A percentile compares a stretch with the other conserved stretches of the same genome.
Conservation (phyloP, 2,888 invertebrate species). For the Noctua janthe region DNA sequence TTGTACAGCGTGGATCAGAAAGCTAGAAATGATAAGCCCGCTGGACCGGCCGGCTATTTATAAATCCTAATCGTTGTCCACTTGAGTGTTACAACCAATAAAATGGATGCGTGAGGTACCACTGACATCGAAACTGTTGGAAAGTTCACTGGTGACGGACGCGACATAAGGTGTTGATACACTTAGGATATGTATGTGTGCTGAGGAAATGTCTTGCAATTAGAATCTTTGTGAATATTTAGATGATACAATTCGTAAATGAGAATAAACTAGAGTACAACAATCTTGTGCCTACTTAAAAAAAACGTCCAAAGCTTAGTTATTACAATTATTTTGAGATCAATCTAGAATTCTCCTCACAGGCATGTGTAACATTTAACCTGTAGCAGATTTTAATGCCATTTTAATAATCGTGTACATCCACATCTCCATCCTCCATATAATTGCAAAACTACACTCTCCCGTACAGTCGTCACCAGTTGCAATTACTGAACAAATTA, state of each 20-base stretch:
- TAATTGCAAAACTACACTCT: neutral
- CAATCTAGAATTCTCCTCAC: neutral
- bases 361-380: neutral
- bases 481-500: slow-evolving; percentile 24
- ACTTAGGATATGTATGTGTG: neutral
- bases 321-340: neutral
- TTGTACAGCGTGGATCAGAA: slow-evolving; percentile 23
- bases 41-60: slow-evolving; percentile 52
- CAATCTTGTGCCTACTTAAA: neutral
- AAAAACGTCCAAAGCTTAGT: neutral
- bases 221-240: neutral
- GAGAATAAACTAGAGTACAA: neutral
- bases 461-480: slow-evolving; percentile 7
- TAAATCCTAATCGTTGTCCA: slow-evolving; percentile 44
- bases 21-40: slow-evolving; percentile 38
- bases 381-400: neutral
- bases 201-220: neutral
- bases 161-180: neutral
- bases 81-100: slow-evolving; percentile 52
- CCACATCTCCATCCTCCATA: neutral
- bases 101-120: slow-evolving; percentile 38
- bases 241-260: neutral
- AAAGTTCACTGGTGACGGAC: slow-evolving; percentile 37
- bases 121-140: slow-evolving; percentile 51
- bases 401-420: neutral